These are phyloP conservation scores for Chaitophorus viminalis DNA, from an alignment of 2,888 invertebrate species.

Conservation along the genomic window DNA sequence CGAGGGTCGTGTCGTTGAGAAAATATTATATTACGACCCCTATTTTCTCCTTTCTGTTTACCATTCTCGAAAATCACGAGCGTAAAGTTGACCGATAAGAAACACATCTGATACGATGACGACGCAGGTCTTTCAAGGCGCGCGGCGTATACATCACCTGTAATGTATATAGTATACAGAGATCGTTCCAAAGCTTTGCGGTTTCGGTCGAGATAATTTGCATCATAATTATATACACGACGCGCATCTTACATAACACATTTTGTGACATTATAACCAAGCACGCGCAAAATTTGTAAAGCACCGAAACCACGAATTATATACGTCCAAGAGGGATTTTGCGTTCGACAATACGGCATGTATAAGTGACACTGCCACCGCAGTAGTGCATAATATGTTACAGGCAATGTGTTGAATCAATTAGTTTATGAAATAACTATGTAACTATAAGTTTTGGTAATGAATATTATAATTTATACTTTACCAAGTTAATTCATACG, in stretches of 20 bases:
- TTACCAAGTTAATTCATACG: too few species aligned
- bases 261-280: too few species aligned
- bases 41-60: neutral
- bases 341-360: constrained; percentile 3
- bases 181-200: neutral
- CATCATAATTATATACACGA: neutral
- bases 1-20: neutral
- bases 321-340: too few species aligned
- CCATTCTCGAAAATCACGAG: neutral
- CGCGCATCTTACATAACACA: neutral
- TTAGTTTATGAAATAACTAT: too few species aligned
- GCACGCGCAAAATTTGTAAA: neutral
- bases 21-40: neutral
- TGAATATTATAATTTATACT: too few species aligned
- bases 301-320: too few species aligned
- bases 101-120: neutral
- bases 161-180: too few species aligned
- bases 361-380: too few species aligned
- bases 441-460: too few species aligned
- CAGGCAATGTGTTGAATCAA: too few species aligned
- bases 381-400: too few species aligned
- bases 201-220: constrained; percentile 6
- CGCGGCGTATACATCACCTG: too few species aligned
- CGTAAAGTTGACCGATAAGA: constrained; percentile 21
- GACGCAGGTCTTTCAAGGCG: neutral